Evolutionary conservation across 2,797 vertebrate species (phyloP), one percentile per base, ranked within the genome.

Genomic region (Lindbergichthys nudifrons): DNA sequence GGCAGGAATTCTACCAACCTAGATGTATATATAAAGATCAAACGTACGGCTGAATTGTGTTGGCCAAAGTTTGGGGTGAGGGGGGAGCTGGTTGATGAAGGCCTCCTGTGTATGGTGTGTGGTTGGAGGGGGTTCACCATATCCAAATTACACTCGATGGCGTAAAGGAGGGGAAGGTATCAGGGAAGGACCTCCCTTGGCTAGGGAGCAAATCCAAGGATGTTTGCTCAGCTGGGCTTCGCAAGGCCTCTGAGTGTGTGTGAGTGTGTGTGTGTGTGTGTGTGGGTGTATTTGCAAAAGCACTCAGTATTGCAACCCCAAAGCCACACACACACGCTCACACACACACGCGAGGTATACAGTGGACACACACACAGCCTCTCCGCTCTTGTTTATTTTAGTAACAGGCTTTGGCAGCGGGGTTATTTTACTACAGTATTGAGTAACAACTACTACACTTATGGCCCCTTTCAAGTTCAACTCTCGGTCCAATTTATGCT

Each of bases 151-250:
- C 89, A 86, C 64, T 77, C 80, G 70, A 89, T 87, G 89, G 86
- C 8, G 11, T 77, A 80, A 60, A 80, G 54, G 62, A 84, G 81
- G 79, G 80, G 83, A 80, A 82, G 84, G 82, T 73, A 86, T 81
- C 65, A 76, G 80, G 66, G 80, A 80, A 88, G 81, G 70, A 89
- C 87, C 89, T 91, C 84, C 77, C 80, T 89, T 71, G 70, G 89
- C 82, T 36, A 88, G 82, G 72, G 75, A 80, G 83, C 73, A 86
- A 88, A 86, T 84, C 80, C 77, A 75, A 87, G 80, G 85, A 90
- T 96, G 93, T 95, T 96, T 95, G 91, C 88, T 95, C 94, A 95
- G 95, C 95, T 96, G 95, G 92, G 76, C 63, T 86, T 78, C 41
- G 69, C 80, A 74, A 86, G 86, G 88, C 81, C 85, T 85, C 58